phyloP scores from a whole-genome alignment of 1,140 invertebrate genomes.

The Tyrophagus putrescentiae region DNA sequence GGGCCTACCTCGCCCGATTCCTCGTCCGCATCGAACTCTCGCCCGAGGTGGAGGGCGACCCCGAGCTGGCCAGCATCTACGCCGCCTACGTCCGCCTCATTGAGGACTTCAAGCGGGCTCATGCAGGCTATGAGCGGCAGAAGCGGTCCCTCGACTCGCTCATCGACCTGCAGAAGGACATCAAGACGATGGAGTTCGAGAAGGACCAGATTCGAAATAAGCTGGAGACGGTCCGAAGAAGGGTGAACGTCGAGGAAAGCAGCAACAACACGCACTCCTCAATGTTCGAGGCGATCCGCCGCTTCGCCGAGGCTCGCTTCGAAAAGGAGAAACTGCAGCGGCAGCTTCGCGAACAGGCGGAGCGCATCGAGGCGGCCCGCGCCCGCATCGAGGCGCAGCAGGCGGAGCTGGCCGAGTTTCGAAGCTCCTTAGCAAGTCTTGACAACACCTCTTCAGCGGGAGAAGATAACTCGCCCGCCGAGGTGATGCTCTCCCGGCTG shows the following conservation, averaged over 20 bases:
- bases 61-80: slow-evolving; percentile 52
- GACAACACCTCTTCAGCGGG: not conserved
- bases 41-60: slow-evolving; percentile 58
- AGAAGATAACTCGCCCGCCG: slow-evolving; percentile 40
- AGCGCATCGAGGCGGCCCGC: not conserved
- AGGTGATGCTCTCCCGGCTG: slow-evolving; percentile 45
- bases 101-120: slow-evolving; percentile 61
- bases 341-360: slow-evolving; percentile 12
- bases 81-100: slow-evolving; percentile 59
- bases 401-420: not conserved
- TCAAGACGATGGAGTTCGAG: slow-evolving; percentile 69
- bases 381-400: not conserved
- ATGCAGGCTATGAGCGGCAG: slow-evolving; percentile 53
- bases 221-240: slow-evolving; percentile 52
- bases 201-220: slow-evolving; percentile 54
- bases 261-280: not conserved
- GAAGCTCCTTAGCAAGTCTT: too few species aligned
- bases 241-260: slow-evolving; percentile 33
- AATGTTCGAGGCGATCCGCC: not conserved
- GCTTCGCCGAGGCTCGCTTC: not conserved
- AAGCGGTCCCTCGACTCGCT: slow-evolving; percentile 44
- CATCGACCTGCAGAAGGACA: slow-evolving; percentile 46
- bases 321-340: slow-evolving; percentile 20
- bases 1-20: slow-evolving; percentile 60
- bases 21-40: slow-evolving; percentile 63